A percentile compares a stretch with the other conserved stretches of the same genome.
Conservation (phyloP, 2,113 vertebrate genomes). For the Archocentrus centrarchus region DNA sequence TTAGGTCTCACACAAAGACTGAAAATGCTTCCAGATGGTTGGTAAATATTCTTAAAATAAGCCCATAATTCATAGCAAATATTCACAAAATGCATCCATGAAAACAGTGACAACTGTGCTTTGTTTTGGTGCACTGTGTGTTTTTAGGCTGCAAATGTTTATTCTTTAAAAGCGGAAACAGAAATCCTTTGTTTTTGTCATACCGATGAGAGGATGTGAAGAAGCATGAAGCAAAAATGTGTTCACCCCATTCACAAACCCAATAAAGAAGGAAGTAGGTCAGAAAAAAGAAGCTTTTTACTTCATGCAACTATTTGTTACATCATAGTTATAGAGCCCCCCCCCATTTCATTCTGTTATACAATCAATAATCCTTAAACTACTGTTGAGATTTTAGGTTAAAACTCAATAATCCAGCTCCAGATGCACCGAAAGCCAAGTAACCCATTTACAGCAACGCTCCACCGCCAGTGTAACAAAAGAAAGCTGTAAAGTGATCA, state of each 20-base stretch:
- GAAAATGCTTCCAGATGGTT: not conserved
- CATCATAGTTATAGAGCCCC: conserved; percentile 33
- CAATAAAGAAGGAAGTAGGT: conserved; percentile 30
- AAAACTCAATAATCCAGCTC: conserved; percentile 65
- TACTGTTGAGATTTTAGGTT: conserved; percentile 65
- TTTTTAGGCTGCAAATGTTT: not conserved
- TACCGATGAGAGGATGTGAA: conserved; percentile 5
- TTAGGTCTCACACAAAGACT: not conserved
- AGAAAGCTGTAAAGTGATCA: not conserved
- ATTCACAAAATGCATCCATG: not conserved
- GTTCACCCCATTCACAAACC: conserved; percentile 8
- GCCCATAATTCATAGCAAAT: not conserved
- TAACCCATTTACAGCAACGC: conserved; percentile 61
- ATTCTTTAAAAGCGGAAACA: conserved; percentile 11
- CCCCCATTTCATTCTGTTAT: conserved; percentile 47
- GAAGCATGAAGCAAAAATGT: not conserved
- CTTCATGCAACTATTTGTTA: conserved; percentile 34
- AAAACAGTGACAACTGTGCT: not conserved
- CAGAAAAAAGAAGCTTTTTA: conserved; percentile 6
- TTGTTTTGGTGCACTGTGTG: not conserved
- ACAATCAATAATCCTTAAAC: conserved; percentile 70
- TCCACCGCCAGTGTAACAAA: not conserved
- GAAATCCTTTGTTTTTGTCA: conserved; percentile 7
- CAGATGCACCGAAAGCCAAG: conserved; percentile 65
- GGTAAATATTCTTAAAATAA: not conserved